phyloP scores from a whole-genome alignment of 2,113 vertebrate species.

The Harpagus bidentatus region DNA sequence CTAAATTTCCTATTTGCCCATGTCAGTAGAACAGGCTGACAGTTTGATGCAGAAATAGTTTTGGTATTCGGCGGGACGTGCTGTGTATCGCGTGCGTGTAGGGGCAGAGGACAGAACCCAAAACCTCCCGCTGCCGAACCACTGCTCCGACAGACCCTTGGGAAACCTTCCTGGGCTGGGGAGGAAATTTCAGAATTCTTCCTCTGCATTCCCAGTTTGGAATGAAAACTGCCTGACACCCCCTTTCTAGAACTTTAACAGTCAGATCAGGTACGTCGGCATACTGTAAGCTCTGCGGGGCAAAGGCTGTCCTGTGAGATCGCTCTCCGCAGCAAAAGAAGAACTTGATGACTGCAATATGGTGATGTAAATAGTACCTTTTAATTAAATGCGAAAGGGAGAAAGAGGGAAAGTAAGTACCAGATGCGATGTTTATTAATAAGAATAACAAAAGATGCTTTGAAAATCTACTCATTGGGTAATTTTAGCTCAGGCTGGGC shows the following conservation, averaged over 20 bases:
- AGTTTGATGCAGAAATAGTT: rapidly evolving
- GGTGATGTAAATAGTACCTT: not conserved
- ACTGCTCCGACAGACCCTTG: rapidly evolving
- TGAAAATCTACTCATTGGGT: constrained; percentile 32
- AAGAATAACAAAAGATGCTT: constrained; percentile 29
- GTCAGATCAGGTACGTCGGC: not conserved
- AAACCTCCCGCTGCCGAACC: not conserved
- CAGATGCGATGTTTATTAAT: constrained; percentile 18
- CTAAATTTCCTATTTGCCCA: not conserved
- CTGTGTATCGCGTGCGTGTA: rapidly evolving
- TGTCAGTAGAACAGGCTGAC: rapidly evolving
- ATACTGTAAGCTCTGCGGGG: not conserved
- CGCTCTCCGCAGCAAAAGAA: rapidly evolving
- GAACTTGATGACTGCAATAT: rapidly evolving
- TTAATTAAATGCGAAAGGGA: not conserved
- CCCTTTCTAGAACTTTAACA: not conserved
- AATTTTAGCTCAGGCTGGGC: constrained; percentile 36
- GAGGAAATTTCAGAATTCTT: not conserved
- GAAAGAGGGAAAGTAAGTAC: not conserved
- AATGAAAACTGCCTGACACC: rapidly evolving
- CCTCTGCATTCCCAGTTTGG: not conserved
- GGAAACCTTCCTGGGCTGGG: not conserved
- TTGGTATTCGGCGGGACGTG: not conserved
- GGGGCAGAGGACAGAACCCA: not conserved
- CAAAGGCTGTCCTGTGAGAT: rapidly evolving